These are phyloP conservation scores for Opisthograptis luteolata DNA, from an alignment of 2,888 invertebrate genomes.

Conservation along the genomic window DNA sequence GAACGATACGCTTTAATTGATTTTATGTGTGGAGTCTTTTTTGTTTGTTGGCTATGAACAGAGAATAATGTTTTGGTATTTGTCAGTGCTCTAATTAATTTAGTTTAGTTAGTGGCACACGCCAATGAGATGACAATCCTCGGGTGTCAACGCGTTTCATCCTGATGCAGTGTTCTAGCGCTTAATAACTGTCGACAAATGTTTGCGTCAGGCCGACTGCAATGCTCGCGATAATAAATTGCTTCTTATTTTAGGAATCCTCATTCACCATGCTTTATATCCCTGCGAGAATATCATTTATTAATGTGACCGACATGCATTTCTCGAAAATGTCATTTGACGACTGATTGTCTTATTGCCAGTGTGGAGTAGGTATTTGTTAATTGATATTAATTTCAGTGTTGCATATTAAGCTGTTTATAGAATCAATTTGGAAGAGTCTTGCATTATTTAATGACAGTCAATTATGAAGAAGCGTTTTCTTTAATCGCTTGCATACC, in stretches of 20 bases:
- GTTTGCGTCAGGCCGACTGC: conserved; percentile 76
- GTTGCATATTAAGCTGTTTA: too few relatives aligned
- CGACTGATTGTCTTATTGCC: conserved; percentile 60
- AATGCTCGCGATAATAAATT: conserved; percentile 78
- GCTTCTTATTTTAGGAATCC: conserved; percentile 80
- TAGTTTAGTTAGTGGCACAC: conserved; percentile 55
- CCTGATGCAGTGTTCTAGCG: conserved; percentile 71
- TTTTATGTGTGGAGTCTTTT: conserved; percentile 19
- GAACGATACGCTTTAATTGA: conserved; percentile 31
- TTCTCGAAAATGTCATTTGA: conserved; percentile 65
- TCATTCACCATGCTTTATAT: conserved; percentile 72
- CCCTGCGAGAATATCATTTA: conserved; percentile 66
- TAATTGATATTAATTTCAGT: conserved; percentile 11
- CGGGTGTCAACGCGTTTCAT: conserved; percentile 55
- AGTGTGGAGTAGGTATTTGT: conserved; percentile 9
- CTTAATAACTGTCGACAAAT: conserved; percentile 81
- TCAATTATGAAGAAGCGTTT: too few relatives aligned
- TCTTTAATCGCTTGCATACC: too few relatives aligned
- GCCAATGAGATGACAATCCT: conserved; percentile 62
- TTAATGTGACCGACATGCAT: conserved; percentile 63
- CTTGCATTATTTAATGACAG: too few relatives aligned
- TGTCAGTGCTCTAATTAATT: conserved; percentile 62
- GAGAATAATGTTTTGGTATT: conserved; percentile 64
- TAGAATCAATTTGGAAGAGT: too few relatives aligned
- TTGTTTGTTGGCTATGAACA: conserved; percentile 19